Evolutionary conservation across 2,888 invertebrate genomes (phyloP).

Genomic region (Spatulosminthurus flaviceps): DNA sequence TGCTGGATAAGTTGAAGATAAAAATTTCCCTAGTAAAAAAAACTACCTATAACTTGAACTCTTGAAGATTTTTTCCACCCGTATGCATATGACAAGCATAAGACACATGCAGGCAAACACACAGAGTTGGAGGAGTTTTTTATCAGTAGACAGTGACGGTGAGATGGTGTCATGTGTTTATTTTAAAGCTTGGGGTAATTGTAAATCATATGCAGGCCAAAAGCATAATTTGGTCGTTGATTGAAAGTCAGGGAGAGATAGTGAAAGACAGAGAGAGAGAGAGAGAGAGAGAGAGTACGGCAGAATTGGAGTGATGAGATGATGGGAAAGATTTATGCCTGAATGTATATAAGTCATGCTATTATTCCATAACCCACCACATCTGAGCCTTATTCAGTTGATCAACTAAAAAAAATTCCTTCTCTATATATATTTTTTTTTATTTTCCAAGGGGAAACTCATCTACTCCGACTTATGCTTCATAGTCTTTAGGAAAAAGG

Average conservation of each 20-base stretch:
- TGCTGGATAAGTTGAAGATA: no score
- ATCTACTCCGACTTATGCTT: background rate
- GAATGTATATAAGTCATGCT: background rate
- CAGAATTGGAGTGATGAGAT: constrained; percentile 7
- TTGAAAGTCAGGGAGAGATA: constrained; percentile 13
- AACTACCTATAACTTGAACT: no score
- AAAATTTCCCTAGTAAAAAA: no score
- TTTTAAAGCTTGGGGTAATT: background rate
- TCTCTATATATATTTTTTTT: no score
- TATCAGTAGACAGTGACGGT: no score
- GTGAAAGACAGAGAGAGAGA: no score
- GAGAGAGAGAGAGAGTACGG: no score
- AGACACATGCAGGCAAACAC: no score
- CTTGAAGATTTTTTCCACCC: no score
- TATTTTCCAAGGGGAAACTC: background rate
- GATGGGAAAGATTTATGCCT: constrained; percentile 2
- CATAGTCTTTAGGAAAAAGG: background rate
- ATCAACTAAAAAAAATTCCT: background rate
- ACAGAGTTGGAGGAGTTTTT: no score
- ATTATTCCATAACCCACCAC: background rate
- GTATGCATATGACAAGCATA: no score
- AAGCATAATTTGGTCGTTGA: constrained; percentile 5
- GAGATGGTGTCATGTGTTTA: background rate
- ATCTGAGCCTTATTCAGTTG: constrained; percentile 6
- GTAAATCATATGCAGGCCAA: background rate